phyloP scores from a whole-genome alignment of 2,888 invertebrate species.

The Tyria jacobaeae region DNA sequence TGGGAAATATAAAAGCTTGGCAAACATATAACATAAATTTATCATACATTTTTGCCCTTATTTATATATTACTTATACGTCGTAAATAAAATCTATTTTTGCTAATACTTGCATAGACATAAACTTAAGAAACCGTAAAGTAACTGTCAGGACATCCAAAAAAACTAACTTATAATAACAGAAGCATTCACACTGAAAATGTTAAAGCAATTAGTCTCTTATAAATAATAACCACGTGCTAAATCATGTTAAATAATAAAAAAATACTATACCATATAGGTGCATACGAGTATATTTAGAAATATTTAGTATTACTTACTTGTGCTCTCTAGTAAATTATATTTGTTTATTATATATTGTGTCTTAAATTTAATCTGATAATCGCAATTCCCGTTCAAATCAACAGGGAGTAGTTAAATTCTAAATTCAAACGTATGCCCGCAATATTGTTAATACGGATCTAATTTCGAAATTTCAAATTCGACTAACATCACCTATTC shows the following conservation, averaged over 20 bases:
- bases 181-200: no score
- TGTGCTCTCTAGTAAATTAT: not conserved
- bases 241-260: no score
- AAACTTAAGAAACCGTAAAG: not conserved
- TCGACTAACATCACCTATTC: conserved; percentile 72
- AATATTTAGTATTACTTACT: not conserved
- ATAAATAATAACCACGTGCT: no score
- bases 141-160: not conserved
- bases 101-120: not conserved
- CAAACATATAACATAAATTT: not conserved
- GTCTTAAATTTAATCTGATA: conserved; percentile 36
- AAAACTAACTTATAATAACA: no score
- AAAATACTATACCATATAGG: no score
- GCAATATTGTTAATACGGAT: conserved; percentile 71
- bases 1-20: not conserved
- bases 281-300: not conserved
- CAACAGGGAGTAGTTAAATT: conserved; percentile 48
- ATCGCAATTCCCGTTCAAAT: conserved; percentile 32
- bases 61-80: no score
- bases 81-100: no score
- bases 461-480: conserved; percentile 75
- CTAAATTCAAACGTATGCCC: conserved; percentile 59
- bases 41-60: not conserved
- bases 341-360: conserved; percentile 14
- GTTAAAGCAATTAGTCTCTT: no score